Conservation (phyloP, 2,797 vertebrate genomes). For the Liparis tanakae region DNA sequence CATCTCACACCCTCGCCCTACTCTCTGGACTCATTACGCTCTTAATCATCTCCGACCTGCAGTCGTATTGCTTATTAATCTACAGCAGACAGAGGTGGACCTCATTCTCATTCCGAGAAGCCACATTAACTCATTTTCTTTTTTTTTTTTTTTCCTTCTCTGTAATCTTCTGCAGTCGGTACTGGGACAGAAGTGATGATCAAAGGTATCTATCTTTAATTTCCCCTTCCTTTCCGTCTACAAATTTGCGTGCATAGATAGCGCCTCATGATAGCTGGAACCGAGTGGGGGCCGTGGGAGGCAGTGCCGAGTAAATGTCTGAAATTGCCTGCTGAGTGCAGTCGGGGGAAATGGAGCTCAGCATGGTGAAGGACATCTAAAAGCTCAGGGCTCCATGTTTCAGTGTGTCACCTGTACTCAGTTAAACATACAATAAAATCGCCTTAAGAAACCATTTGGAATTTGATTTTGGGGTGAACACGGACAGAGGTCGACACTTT, state of each 20-base stretch:
- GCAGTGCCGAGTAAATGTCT: slow-evolving; percentile 52
- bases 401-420: slow-evolving; percentile 18
- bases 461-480: slow-evolving; percentile 44
- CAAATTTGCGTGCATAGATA: slow-evolving; percentile 33
- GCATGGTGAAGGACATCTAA: slow-evolving; percentile 59
- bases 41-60: slow-evolving; percentile 50
- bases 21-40: slow-evolving; percentile 39
- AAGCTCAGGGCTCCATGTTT: slow-evolving; percentile 24
- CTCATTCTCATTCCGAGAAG: slow-evolving; percentile 33
- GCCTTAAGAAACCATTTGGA: slow-evolving; percentile 19
- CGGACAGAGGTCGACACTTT: slow-evolving; percentile 34
- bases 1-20: slow-evolving; percentile 9
- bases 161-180: slow-evolving; percentile 34
- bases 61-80: slow-evolving; percentile 32
- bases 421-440: slow-evolving; percentile 3
- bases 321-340: slow-evolving; percentile 51
- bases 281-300: slow-evolving; percentile 26
- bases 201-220: slow-evolving; percentile 40
- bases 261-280: slow-evolving; percentile 19
- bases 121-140: slow-evolving; percentile 23
- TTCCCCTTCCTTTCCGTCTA: slow-evolving; percentile 24
- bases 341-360: slow-evolving; percentile 55
- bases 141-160: background rate
- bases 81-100: slow-evolving; percentile 39
- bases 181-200: slow-evolving; percentile 34